A percentile compares a stretch with the other conserved stretches of the same genome.
Evolutionary conservation across 2,797 vertebrate genomes (phyloP).

Genomic region (Microcaecilia unicolor): DNA sequence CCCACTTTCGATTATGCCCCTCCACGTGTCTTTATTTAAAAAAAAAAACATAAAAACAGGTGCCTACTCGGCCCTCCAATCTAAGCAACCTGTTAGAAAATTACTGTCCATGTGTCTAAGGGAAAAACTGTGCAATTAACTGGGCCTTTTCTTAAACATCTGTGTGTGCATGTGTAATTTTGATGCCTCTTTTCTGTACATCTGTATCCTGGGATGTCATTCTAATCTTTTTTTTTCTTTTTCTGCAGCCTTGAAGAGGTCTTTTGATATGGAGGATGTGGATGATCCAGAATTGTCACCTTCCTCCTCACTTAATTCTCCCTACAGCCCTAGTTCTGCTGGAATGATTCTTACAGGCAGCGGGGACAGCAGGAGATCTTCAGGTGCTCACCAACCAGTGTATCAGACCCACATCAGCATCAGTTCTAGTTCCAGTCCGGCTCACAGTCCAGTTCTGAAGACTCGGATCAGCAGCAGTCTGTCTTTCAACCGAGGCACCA

Average conservation of each 20-base stretch:
- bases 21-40: no score
- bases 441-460: conserved; percentile 46
- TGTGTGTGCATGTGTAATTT: no score
- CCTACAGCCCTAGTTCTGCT: conserved; percentile 23
- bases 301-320: conserved; percentile 38
- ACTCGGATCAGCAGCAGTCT: conserved; percentile 48
- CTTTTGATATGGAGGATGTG: conserved; percentile 73
- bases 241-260: conserved; percentile 70
- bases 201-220: no score
- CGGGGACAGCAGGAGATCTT: conserved; percentile 22
- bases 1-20: no score
- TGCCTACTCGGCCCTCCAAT: no score
- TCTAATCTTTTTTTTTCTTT: neutral
- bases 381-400: conserved; percentile 19
- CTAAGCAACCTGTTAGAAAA: no score
- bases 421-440: conserved; percentile 27
- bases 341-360: conserved; percentile 37
- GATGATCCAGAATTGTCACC: conserved; percentile 52
- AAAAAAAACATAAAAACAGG: no score
- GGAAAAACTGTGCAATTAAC: no score
- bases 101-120: no score
- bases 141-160: no score
- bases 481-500: conserved; percentile 61
- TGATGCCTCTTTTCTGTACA: no score
- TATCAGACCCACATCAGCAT: conserved; percentile 32